Evolutionary conservation across 2,888 invertebrate species (phyloP), one percentile per base, ranked within the genome.

Genomic region (Podotricha telesiphe): DNA sequence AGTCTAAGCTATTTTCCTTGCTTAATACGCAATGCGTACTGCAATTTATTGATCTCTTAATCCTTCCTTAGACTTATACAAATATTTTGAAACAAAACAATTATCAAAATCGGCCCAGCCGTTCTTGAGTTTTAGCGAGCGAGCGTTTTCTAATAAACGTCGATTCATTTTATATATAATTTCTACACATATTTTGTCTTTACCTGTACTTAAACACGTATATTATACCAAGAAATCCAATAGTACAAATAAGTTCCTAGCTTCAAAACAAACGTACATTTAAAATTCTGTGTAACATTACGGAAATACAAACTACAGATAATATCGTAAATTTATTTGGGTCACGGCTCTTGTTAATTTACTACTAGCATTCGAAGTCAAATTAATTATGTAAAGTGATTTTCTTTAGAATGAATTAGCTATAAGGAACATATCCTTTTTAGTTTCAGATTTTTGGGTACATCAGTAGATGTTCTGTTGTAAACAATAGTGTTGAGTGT

Each of bases 331-430:
- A 45, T 45, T 22, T 59, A 59, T 45, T 42, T 59, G 17, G 59
- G 45, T 45, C 59, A 59, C 22, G 59, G 59, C 22, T 8, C 22
- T 45, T 42, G 45, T 45, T 58, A 28, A 59, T 45, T 59, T 28
- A 59, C 22, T 22, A 22, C 28, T 59, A 45, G 15, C 45, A 10
- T 59, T 59, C 45, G 45, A 59, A 45, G 59, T 45, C 45, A 22
- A 45, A 34, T n/a, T 59, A 59, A 42, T 59, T 40, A 11, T 19
- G 40, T 37, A 11, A 55, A 42, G 40, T 42, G 40, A 45, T 59
- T 22, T 28, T 10, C n/a, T 42, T 59, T 42, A 22, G 19, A 28
- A 28, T 28, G n/a, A 10, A 42, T 22, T 59, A 22, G 28, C 20
- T 58, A 37, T 6, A n/a, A n/a, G n/a, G n/a, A 37, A 56, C 42